phyloP scores from a whole-genome alignment of 2,888 invertebrate genomes.

The Lepeophtheirus nordmannii region DNA sequence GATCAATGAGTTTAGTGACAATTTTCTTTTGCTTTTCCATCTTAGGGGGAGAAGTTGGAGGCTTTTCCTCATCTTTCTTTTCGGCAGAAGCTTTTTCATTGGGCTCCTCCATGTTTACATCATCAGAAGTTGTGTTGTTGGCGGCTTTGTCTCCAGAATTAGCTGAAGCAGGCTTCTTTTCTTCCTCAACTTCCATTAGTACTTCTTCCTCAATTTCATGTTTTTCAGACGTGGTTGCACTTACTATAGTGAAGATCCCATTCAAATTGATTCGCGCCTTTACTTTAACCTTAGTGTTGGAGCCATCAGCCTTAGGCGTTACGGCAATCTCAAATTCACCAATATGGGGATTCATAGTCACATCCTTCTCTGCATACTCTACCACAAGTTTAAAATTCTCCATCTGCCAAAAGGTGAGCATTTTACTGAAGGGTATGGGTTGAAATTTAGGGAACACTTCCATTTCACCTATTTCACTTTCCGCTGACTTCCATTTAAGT shows the following conservation, averaged over 20 bases:
- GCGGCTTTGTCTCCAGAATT: conserved; percentile 36
- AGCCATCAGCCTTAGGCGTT: conserved; percentile 68
- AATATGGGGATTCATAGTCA: conserved; percentile 59
- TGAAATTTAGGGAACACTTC: conserved; percentile 84
- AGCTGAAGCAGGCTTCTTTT: conserved; percentile 31
- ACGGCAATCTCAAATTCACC: conserved; percentile 45
- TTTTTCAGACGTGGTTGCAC: conserved; percentile 51
- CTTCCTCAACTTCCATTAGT: conserved; percentile 49
- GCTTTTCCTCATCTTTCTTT: conserved; percentile 25
- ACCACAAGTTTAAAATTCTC: conserved; percentile 76
- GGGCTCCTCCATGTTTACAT: conserved; percentile 32
- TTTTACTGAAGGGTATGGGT: conserved; percentile 73
- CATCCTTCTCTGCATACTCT: conserved; percentile 55
- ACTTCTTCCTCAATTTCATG: conserved; percentile 33
- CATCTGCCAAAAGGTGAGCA: conserved; percentile 77
- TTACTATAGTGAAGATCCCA: conserved; percentile 73
- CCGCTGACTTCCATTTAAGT: conserved; percentile 57
- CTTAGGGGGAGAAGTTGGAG: conserved; percentile 27
- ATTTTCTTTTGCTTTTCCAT: conserved; percentile 44
- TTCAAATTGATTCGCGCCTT: conserved; percentile 86
- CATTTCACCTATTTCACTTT: conserved; percentile 54
- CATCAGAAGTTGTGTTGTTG: conserved; percentile 26
- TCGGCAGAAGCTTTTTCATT: conserved; percentile 30
- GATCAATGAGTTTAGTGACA: conserved; percentile 59
- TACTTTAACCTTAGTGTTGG: conserved; percentile 81